A percentile compares a stretch with the other conserved stretches of the same genome.
Conservation (phyloP, 2,113 vertebrate genomes). For the Elanus axillaris region DNA sequence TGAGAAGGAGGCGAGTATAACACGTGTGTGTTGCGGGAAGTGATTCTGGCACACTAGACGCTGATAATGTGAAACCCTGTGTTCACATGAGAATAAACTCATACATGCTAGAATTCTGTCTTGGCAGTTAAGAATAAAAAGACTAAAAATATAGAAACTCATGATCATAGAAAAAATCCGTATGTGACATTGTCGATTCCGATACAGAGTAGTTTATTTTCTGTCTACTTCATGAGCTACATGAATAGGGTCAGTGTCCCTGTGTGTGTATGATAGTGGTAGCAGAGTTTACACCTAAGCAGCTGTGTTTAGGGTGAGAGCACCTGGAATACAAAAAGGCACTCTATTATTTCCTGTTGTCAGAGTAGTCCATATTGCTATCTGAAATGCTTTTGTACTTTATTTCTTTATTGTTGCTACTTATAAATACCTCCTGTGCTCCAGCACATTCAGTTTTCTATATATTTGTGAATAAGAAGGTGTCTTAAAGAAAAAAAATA, state of each 20-base stretch:
- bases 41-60: neutral
- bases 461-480: neutral
- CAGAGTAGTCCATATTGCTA: neutral
- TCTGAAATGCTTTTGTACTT: neutral
- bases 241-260: neutral
- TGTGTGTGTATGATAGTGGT: neutral
- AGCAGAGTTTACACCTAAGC: neutral
- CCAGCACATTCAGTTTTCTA: neutral
- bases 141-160: neutral
- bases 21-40: neutral
- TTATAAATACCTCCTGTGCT: neutral
- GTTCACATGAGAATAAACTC: neutral
- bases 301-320: neutral
- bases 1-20: neutral
- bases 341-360: neutral
- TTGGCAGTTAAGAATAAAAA: neutral
- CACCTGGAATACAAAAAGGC: neutral
- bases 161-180: neutral
- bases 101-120: neutral
- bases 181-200: neutral
- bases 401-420: neutral
- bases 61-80: neutral
- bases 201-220: neutral
- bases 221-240: neutral
- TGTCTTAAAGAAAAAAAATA: neutral